Base-by-base conservation (phyloP, 2,113 vertebrate genomes). In the Phainopepla nitens region DNA sequence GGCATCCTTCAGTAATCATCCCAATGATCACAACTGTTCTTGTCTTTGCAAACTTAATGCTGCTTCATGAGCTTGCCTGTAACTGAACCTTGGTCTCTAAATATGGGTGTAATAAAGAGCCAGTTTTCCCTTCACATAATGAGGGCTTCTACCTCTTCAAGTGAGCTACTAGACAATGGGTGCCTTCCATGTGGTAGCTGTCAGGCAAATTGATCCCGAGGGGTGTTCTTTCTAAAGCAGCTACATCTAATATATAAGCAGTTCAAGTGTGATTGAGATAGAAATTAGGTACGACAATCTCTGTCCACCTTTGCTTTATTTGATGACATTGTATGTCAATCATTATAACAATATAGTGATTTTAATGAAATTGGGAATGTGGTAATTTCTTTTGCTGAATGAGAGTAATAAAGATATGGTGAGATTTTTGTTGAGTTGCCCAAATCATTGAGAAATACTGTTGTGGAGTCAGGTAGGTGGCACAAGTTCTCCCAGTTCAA, bases 221-320 rank as follows among this genome's bases (percentile, higher is more conserved):
- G 42, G 92, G 6, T 68, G 27, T 51, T 94, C 39, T 80, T 51
- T 91, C 85, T 77, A 69, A 85, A 82, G 66, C 6, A 86, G 47
- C 71, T 77, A 22, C 15, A 44, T 77, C 44, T 88, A 60, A 51
- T 42, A 47, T 12, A 23, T 28, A 81, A 90, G 64, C 71, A 84
- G 44, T 68, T 91, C 56, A 60, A 88, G 42, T 47, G 68, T 68
- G 93, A 93, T 56, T 89, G 82, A 93, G 94, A 65, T 36, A 80
- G 35, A 91, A 94, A 87, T 90, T 47, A 76, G 27, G 7, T 85
- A 51, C 41, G 68, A 88, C 58, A 62, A 33, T 75, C 60, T 93
- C 42, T 0, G 51, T 93, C 91, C 82, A 94, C 85, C 64, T 97
- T 94, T 94, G 79, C 68, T 86, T 95, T 86, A 51, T 94, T 95